Percentiles rank a stretch among this genome's conserved stretches.
Conservation (phyloP, 2,888 invertebrate genomes). For the Ptychoptera albimana region DNA sequence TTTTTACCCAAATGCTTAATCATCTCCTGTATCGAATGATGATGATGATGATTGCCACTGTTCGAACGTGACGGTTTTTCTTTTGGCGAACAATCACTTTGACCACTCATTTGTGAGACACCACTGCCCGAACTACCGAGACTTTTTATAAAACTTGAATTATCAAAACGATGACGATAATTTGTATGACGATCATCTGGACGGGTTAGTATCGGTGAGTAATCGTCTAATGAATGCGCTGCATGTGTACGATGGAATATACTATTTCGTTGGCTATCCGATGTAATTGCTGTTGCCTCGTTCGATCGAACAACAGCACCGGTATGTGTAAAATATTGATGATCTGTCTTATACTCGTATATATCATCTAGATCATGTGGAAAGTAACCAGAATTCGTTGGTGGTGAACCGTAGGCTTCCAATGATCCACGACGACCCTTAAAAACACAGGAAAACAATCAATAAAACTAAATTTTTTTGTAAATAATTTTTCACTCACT, state of each 20-base stretch:
- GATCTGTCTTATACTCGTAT: constrained; percentile 26
- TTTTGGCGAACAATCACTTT: constrained; percentile 7
- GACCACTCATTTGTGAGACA: constrained; percentile 6
- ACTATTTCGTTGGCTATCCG: constrained; percentile 11
- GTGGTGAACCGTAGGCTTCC: constrained; percentile 22
- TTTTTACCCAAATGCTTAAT: constrained; percentile 60
- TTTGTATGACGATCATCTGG: constrained; percentile 4
- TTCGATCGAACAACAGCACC: constrained; percentile 19
- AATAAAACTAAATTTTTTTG: too few species aligned
- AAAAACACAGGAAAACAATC: constrained; percentile 5
- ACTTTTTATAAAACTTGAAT: constrained; percentile 24
- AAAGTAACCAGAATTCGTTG: constrained; percentile 20
- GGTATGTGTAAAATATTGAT: constrained; percentile 30
- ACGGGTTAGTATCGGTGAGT: constrained; percentile 9
- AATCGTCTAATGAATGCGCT: constrained; percentile 25
- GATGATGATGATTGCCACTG: constrained; percentile 33
- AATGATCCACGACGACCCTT: constrained; percentile 24
- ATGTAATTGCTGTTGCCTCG: constrained; percentile 26
- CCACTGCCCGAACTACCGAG: constrained; percentile 15
- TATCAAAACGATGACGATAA: constrained; percentile 25
- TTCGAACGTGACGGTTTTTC: constrained; percentile 7
- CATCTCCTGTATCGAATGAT: constrained; percentile 60
- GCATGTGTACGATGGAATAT: constrained; percentile 27
- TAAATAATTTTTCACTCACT: too few species aligned
- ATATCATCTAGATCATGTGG: constrained; percentile 31